phyloP scores from a whole-genome alignment of 2,797 vertebrate species.

The Acrossocheilus wenchowensis region DNA sequence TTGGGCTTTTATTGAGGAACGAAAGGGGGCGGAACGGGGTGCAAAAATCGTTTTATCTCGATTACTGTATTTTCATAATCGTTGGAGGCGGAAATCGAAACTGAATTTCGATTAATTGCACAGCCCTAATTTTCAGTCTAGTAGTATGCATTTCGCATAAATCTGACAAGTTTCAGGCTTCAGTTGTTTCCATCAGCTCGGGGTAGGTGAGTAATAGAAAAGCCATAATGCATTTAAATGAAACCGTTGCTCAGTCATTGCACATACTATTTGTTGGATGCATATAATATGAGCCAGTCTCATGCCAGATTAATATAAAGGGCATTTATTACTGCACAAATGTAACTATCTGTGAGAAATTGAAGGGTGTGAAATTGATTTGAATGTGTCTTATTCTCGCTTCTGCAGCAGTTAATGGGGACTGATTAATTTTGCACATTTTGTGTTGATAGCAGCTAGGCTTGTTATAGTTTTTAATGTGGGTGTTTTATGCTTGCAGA shows the following conservation, averaged over 20 bases:
- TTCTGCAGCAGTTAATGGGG: background rate
- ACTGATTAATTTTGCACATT: slow-evolving; percentile 10
- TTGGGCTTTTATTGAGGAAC: too few relatives aligned
- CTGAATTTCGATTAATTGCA: too few relatives aligned
- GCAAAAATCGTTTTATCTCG: too few relatives aligned
- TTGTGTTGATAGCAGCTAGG: background rate
- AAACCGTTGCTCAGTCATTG: background rate
- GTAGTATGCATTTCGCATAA: background rate
- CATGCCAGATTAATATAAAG: background rate
- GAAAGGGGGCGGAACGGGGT: too few relatives aligned
- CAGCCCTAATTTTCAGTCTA: background rate
- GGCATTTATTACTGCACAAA: background rate
- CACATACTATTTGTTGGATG: background rate
- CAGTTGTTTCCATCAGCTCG: background rate
- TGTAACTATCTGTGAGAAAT: background rate
- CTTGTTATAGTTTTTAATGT: background rate
- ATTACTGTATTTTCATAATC: too few relatives aligned
- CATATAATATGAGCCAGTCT: background rate
- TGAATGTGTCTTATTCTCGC: background rate
- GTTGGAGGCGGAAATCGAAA: too few relatives aligned
- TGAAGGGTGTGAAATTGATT: slow-evolving; percentile 4
- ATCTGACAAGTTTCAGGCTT: background rate
- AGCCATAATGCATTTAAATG: background rate
- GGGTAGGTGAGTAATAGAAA: background rate
- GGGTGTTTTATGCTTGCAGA: background rate